Evolutionary conservation across 2,113 vertebrate genomes (phyloP).

Genomic region (Brachypodius melanocephalos): DNA sequence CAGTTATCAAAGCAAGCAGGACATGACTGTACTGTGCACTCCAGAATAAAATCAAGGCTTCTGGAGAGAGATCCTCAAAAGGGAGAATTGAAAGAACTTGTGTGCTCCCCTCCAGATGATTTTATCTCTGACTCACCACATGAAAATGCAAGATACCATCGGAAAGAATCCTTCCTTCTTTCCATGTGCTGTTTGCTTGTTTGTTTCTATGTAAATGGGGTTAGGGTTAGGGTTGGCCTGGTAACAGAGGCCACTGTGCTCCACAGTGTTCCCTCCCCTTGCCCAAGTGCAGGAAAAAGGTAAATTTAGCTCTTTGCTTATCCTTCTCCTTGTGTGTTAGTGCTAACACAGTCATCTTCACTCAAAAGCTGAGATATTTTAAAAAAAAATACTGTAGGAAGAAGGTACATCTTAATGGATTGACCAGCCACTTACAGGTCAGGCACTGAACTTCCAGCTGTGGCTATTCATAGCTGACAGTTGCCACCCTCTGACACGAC

Average conservation of each 20-base stretch:
- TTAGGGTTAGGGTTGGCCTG: neutral
- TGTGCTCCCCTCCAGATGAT: neutral
- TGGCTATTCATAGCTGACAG: neutral
- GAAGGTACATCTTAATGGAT: neutral
- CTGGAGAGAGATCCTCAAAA: neutral
- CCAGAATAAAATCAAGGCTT: neutral
- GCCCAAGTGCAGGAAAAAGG: neutral
- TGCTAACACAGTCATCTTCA: neutral
- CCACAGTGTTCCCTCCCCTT: neutral
- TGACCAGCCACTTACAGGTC: neutral
- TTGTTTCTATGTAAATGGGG: neutral
- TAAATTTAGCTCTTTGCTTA: neutral
- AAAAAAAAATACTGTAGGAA: neutral
- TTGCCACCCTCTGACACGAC: neutral
- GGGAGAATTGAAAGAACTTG: neutral
- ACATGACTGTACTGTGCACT: neutral
- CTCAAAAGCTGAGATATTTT: neutral
- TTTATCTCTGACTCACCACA: constrained; percentile 45
- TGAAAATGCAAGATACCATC: constrained; percentile 11
- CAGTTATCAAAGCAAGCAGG: neutral
- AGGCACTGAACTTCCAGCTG: neutral
- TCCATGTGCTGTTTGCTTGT: neutral
- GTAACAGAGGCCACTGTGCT: neutral
- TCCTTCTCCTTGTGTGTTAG: neutral
- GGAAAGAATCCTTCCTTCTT: constrained; percentile 13